Evolutionary conservation across 2,797 vertebrate genomes (phyloP).

Genomic region (Neomorphus geoffroyi): DNA sequence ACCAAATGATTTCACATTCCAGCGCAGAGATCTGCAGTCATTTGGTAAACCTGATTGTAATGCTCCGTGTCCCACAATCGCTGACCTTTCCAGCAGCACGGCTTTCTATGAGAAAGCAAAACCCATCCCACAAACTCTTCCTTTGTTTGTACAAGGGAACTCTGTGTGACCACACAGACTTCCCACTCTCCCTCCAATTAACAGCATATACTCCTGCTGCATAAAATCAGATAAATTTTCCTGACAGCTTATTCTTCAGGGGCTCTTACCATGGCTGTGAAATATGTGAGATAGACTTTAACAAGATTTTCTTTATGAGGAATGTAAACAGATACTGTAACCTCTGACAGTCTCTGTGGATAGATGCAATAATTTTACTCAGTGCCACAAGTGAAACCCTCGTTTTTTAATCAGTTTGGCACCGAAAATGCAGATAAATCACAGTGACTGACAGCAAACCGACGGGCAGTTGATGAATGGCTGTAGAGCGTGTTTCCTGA

Average conservation of each 20-base stretch:
- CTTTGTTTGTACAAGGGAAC: not conserved
- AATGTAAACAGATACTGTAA: slow-evolving; percentile 25
- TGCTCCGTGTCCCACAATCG: not conserved
- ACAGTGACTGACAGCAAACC: not conserved
- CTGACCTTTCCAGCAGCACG: not conserved
- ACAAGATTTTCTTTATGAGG: slow-evolving; percentile 7
- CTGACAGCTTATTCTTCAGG: not conserved
- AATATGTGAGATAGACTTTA: not conserved
- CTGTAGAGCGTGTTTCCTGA: not conserved
- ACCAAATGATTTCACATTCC: not conserved
- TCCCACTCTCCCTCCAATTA: not conserved
- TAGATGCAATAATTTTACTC: not conserved
- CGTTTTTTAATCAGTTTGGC: not conserved
- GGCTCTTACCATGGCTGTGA: not conserved
- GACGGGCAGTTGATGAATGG: not conserved
- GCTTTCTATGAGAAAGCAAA: not conserved
- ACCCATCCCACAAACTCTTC: not conserved
- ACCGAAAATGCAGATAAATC: not conserved
- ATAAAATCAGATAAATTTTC: not conserved
- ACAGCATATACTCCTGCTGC: not conserved
- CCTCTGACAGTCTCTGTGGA: not conserved
- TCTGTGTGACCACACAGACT: not conserved
- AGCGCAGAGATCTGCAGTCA: not conserved
- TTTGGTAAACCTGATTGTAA: not conserved
- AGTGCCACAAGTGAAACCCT: not conserved